phyloP scores from a whole-genome alignment of 1,140 invertebrate species.

The Drosophila funebris region DNA sequence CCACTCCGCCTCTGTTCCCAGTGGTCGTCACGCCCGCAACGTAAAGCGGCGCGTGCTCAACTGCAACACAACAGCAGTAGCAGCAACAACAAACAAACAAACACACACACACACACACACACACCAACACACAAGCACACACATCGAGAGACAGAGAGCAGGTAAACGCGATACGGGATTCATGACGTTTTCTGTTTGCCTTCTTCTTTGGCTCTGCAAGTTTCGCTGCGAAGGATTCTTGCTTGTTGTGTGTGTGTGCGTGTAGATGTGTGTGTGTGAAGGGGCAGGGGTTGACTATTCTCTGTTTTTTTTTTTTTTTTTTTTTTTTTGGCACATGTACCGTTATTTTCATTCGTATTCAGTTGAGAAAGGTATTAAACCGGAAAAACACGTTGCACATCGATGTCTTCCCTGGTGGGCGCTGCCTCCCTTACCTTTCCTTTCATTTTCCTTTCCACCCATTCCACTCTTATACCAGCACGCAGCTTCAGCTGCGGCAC shows the following conservation, averaged over 20 bases:
- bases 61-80: slow-evolving; percentile 51
- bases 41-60: slow-evolving; percentile 70
- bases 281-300: slow-evolving; percentile 5
- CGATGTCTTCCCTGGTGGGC: slow-evolving; percentile 54
- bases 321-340: slow-evolving; percentile 53
- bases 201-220: slow-evolving; percentile 12
- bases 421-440: neutral
- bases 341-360: slow-evolving; percentile 76
- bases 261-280: neutral
- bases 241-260: neutral
- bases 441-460: neutral
- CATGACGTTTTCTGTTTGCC: slow-evolving; percentile 43
- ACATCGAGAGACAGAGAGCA: neutral
- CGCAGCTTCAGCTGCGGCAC: slow-evolving; percentile 45
- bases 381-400: slow-evolving; percentile 81
- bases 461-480: neutral
- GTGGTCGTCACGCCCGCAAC: slow-evolving; percentile 68
- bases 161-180: slow-evolving; percentile 41
- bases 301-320: slow-evolving; percentile 12
- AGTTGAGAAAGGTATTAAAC: slow-evolving; percentile 77
- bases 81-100: slow-evolving; percentile 1
- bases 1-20: neutral
- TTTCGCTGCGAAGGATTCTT: neutral
- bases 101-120: slow-evolving; percentile 16
- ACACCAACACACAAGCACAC: slow-evolving; percentile 8